Evolutionary conservation across 1,140 invertebrate genomes (phyloP), one percentile per base, ranked within the genome.

Genomic region (Hycleus phaleratus): DNA sequence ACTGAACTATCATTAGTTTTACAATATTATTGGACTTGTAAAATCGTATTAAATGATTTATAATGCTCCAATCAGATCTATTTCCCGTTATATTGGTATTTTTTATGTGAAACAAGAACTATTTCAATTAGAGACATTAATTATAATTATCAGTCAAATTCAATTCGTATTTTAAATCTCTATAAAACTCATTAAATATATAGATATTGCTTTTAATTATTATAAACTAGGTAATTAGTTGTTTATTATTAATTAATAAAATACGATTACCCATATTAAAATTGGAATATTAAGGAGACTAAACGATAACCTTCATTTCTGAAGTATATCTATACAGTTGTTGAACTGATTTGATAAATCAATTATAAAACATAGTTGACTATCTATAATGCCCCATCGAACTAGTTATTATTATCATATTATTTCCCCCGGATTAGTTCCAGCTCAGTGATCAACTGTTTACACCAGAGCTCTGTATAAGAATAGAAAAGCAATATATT

Each of bases 401-500:
- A 32, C 32, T 32, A 32, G 32, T 32, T 32, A 32, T 32, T 32
- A 32, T 32, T 32, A 32, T 32, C 32, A 32, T 32, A 32, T 32
- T 32, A 32, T 32, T 56, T 56, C 47, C 45, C 51, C 38, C 46
- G 38, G 46, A 58, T 58, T 58, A 58, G 56, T 58, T 58, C 56
- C 51, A 58, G 48, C 32, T 38, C 48, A 58, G 47, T 47, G 47
- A 12, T 11, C 56, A 32, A 44, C 47, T 57, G 38, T 50, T 58
- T 58, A 51, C 49, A 43, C 48, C 32, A 32, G 32, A 32, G 32
- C 4, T 32, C 32, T 32, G 7, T 32, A 32, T 32, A 32, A 32
- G 56, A 47, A 25, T 49, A 58, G 51, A 40, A 38, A 44, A 58
- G 44, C 56, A 58, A 46, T 58, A 49, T 51, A 58, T 58, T 58